Evolutionary conservation across 2,797 vertebrate species (phyloP).

Genomic region (Falco novaeseelandiae): DNA sequence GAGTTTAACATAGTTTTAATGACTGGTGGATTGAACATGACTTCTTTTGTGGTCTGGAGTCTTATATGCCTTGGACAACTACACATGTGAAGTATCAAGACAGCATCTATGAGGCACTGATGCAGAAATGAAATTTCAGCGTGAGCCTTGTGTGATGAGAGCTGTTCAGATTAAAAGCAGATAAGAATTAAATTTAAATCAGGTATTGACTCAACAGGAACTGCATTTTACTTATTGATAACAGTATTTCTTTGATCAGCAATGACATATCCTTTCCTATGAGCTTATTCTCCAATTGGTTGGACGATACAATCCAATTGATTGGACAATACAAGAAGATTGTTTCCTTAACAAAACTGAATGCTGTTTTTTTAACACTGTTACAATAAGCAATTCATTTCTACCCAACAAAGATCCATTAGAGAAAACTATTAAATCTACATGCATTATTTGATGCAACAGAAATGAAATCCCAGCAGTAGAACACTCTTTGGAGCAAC

Average conservation of each 20-base stretch:
- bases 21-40: neutral
- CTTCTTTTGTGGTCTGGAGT: neutral
- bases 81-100: neutral
- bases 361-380: neutral
- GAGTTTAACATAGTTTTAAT: neutral
- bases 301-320: neutral
- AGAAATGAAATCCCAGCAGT: constrained; percentile 32
- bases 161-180: neutral
- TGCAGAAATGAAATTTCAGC: neutral
- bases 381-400: constrained; percentile 19
- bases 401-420: neutral
- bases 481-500: constrained; percentile 4
- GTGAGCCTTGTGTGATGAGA: neutral
- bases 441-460: constrained; percentile 22
- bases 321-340: neutral
- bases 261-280: neutral
- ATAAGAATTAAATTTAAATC: neutral
- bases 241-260: neutral
- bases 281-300: neutral
- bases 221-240: neutral
- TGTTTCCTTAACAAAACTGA: neutral
- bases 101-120: neutral
- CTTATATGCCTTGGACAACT: neutral
- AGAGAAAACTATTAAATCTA: constrained; percentile 51
- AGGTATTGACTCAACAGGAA: neutral